Evolutionary conservation across 2,113 vertebrate species (phyloP), one percentile per base, ranked within the genome.

Genomic region (Percina caprodes): DNA sequence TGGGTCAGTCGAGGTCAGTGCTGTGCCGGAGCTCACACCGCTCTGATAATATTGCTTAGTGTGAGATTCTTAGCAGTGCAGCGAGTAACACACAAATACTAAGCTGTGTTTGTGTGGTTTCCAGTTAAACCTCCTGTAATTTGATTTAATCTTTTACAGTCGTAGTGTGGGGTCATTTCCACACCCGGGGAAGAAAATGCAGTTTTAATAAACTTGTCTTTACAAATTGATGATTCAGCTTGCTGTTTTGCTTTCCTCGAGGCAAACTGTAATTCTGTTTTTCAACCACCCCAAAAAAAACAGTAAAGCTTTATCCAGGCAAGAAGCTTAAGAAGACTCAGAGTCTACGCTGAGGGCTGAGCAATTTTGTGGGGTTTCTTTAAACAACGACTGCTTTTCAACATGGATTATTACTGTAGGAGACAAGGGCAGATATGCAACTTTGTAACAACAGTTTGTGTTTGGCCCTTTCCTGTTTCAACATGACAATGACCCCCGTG

Each of bases 281-380:
- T 48, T 42, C 54, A 49, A 82, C 1, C 63, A 19, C 8, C 45
- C 24, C 7, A 16, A 2, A 54, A 30, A 60, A 69, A 69, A 75
- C 21, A 71, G 52, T 15, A 49, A 23, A 78, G 45, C 63, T 82
- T 73, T 46, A 42, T 69, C 74, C 54, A 68, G 48, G 46, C 54
- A 45, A 77, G 69, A 23, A 54, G 63, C 63, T 65, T 74, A 63
- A 35, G 1, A 63, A 1, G 68, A 68, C 4, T 80, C 67, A 15
- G 54, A 59, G 76, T 61, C 45, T 63, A 18, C 3, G 33, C 52
- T 2, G 73, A 67, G 30, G 68, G 1, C 39, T 80, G 72, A 60
- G 46, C 60, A 4, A 1, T 35, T 56, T 14, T 49, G 33, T 35
- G 30, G 42, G 16, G 42, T 33, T 65, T 42, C 42, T 59, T 3